phyloP scores from a whole-genome alignment of 2,113 vertebrate species.

The Addax nasomaculatus region DNA sequence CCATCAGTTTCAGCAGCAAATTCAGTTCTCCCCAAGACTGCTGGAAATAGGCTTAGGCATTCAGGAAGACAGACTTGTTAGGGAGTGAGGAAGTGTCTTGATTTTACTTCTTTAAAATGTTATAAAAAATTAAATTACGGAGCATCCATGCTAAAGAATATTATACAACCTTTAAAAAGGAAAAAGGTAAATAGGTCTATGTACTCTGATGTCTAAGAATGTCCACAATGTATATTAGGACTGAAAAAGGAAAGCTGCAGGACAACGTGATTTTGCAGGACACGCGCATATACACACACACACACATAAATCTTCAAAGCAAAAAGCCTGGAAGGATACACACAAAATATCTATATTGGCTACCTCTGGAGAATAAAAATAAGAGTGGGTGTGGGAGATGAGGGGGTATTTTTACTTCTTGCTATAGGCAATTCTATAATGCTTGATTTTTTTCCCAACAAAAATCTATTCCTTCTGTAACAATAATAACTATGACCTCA shows the following conservation, averaged over 20 bases:
- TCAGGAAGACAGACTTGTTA: neutral
- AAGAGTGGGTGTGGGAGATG: too few relatives aligned
- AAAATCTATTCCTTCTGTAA: neutral
- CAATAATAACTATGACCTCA: neutral
- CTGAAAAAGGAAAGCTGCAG: neutral
- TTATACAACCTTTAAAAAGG: neutral
- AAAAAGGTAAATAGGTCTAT: neutral
- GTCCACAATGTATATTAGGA: neutral
- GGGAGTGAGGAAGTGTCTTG: neutral
- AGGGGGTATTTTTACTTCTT: neutral
- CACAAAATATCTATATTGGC: neutral
- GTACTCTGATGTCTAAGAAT: neutral
- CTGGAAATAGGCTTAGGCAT: neutral
- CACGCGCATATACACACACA: neutral
- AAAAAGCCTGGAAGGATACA: neutral
- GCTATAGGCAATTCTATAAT: neutral
- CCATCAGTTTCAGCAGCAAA: neutral
- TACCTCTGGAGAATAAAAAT: neutral
- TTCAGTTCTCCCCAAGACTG: neutral
- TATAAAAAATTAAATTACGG: neutral
- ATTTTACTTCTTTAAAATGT: neutral
- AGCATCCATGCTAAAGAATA: neutral
- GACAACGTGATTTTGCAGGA: neutral
- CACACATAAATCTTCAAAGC: neutral
- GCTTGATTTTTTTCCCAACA: neutral